phyloP scores from a whole-genome alignment of 2,888 invertebrate genomes.

The Mimas tiliae region DNA sequence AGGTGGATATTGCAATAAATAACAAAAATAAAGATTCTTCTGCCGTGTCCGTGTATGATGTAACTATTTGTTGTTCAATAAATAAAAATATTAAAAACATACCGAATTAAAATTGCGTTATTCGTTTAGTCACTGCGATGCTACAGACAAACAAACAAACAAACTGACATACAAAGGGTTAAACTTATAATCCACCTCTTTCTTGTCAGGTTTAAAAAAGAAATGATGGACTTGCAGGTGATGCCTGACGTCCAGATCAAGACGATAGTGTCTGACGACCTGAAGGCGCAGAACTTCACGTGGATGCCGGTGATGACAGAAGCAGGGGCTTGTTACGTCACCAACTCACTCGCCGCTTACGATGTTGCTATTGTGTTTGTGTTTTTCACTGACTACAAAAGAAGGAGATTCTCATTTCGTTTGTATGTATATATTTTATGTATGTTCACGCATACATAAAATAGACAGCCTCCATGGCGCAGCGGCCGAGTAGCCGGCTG shows the following conservation, averaged over 20 bases:
- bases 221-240: constrained; percentile 59
- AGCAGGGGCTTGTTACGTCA: constrained; percentile 86
- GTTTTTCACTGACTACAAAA: not conserved
- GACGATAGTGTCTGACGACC: constrained; percentile 72
- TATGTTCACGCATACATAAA: too few relatives aligned
- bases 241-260: constrained; percentile 73
- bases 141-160: too few relatives aligned
- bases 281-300: constrained; percentile 34
- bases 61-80: too few relatives aligned
- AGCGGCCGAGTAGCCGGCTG: too few relatives aligned
- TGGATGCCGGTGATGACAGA: constrained; percentile 87
- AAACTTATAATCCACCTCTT: too few relatives aligned
- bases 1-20: too few relatives aligned
- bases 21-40: too few relatives aligned
- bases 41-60: too few relatives aligned
- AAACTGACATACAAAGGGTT: too few relatives aligned
- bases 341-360: constrained; percentile 84
- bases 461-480: too few relatives aligned
- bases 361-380: constrained; percentile 77
- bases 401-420: not conserved
- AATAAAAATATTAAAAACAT: too few relatives aligned
- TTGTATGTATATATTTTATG: not conserved
- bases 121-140: not conserved
- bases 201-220: not conserved
- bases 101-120: too few relatives aligned